Evolutionary conservation across 2,888 invertebrate genomes (phyloP).

Genomic region (Geophilus truncorum): DNA sequence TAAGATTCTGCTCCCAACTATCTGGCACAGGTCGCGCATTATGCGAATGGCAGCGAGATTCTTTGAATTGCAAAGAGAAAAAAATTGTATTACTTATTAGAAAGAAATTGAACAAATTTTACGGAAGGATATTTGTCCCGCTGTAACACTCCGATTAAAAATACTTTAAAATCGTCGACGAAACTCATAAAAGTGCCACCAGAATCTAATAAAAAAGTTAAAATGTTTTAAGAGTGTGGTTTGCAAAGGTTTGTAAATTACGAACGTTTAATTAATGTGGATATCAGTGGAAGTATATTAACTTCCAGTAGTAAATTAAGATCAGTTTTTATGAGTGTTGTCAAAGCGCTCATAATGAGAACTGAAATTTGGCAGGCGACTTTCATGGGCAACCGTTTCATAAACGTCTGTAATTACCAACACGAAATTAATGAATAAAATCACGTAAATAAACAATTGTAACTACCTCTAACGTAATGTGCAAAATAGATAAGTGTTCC

Average conservation of each 20-base stretch:
- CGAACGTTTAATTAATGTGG: background rate
- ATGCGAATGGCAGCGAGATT: background rate
- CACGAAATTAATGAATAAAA: too few species aligned
- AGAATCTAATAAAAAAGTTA: background rate
- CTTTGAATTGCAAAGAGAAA: background rate
- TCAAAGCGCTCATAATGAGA: background rate
- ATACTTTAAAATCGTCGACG: background rate
- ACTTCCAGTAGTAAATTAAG: background rate
- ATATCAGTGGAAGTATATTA: background rate
- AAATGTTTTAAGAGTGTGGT: too few species aligned
- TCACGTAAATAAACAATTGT: too few species aligned
- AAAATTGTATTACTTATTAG: background rate
- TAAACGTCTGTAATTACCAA: background rate
- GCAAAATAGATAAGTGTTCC: background rate
- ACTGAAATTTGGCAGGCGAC: background rate
- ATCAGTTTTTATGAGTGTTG: background rate
- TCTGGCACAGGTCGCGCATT: background rate
- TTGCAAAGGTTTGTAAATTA: too few species aligned
- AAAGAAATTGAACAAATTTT: background rate
- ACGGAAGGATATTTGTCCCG: background rate
- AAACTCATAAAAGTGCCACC: background rate
- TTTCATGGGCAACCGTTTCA: background rate
- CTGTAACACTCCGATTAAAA: background rate
- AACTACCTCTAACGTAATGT: background rate
- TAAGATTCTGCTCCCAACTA: background rate